Base-by-base conservation (phyloP, 2,888 invertebrate genomes). In the Boloria selene region DNA sequence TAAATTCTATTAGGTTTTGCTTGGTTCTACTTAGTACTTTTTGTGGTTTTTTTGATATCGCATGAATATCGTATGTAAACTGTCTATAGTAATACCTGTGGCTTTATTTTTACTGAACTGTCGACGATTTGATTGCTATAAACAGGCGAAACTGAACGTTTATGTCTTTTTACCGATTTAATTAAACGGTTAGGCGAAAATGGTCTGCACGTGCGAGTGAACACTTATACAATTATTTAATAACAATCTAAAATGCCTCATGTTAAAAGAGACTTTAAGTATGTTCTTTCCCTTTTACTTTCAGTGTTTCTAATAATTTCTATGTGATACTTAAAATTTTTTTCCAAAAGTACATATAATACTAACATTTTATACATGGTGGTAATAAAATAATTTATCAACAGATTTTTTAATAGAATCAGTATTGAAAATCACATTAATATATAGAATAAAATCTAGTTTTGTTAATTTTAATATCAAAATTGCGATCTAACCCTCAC, bases 401-500 rank as follows among this genome's bases (percentile, higher is more conserved):
- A 47, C 5, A n/a, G 14, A 44, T 4, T 4, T 44, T 18, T 42
- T 16, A 17, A 13, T 16, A 18, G 16, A 44, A 5, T 17, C 18
- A n/a, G 18, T 10, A 55, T 13, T 18, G 44, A 13, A 2, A 45
- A 42, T 56, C 10, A 17, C 17, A 49, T 38, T 31, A 4, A 14
- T 50, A 18, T 50, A 13, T 50, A 22, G 49, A 59, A 18, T 50
- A n/a, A 49, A 50, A 50, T 56, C 22, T 42, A 18, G 63, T 52
- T 66, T 64, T 18, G 63, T 17, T 52, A 69, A 59, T 66, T 68
- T 61, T 44, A 68, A 65, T 70, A 70, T 75, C 73, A 72, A 73
- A 72, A 70, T 68, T 54, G 50, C 63, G 64, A 64, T 65, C 62
- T 70, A 72, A 70, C 72, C 71, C 69, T 70, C 67, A 64, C 63